These are phyloP conservation scores for Urocolius indicus DNA, from an alignment of 2,113 vertebrate genomes.

Conservation along the genomic window DNA sequence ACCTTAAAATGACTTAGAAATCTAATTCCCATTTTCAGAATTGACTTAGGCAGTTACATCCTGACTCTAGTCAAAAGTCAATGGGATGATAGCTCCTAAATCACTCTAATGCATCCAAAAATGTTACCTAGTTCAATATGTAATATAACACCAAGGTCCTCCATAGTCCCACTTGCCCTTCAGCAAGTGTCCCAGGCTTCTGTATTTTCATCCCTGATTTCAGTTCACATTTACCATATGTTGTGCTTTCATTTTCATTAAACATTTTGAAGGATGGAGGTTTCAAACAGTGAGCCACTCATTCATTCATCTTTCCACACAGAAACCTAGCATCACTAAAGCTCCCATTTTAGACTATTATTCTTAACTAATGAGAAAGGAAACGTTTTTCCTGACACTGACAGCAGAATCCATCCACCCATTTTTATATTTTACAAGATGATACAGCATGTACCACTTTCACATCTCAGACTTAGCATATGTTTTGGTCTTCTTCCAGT, in stretches of 20 bases:
- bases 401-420: not conserved
- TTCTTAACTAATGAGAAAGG: conserved; percentile 53
- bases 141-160: not conserved
- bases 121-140: not conserved
- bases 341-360: conserved; percentile 32
- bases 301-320: conserved; percentile 33
- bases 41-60: conserved; percentile 47
- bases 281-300: conserved; percentile 46
- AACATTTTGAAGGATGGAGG: conserved; percentile 61
- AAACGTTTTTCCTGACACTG: conserved; percentile 23
- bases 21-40: conserved; percentile 65
- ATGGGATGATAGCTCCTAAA: conserved; percentile 55
- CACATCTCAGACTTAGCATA: not conserved
- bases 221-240: conserved; percentile 46
- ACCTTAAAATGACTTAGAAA: conserved; percentile 62
- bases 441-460: not conserved
- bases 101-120: conserved; percentile 51
- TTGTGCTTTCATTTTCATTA: conserved; percentile 47
- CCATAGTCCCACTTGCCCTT: not conserved
- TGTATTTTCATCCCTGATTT: conserved; percentile 29
- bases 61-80: conserved; percentile 51
- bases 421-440: conserved; percentile 24
- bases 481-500: conserved; percentile 10
- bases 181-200: not conserved
- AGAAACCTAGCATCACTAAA: conserved; percentile 52